Conservation (phyloP, 2,888 invertebrate genomes). For the Cheilosia scutellata region DNA sequence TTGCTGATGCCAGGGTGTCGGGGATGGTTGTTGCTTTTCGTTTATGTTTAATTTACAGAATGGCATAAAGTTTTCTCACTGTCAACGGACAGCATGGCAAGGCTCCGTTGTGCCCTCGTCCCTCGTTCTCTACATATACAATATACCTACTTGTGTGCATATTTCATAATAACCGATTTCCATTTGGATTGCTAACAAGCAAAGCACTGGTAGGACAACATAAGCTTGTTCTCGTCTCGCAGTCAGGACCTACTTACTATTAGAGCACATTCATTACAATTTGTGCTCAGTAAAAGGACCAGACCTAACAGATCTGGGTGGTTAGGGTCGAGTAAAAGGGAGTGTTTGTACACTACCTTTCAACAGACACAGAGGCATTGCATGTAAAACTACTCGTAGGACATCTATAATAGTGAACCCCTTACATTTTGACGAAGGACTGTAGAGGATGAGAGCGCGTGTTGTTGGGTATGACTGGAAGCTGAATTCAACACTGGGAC, state of each 20-base stretch:
- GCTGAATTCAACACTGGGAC: slow-evolving; percentile 34
- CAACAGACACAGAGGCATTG: slow-evolving; percentile 44
- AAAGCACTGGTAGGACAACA: slow-evolving; percentile 44
- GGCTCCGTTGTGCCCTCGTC: not conserved
- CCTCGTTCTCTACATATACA: not conserved
- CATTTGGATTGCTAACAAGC: slow-evolving; percentile 69
- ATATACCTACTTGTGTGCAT: slow-evolving; percentile 24
- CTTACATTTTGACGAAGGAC: slow-evolving; percentile 33
- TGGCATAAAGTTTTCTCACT: slow-evolving; percentile 71
- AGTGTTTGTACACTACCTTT: slow-evolving; percentile 29
- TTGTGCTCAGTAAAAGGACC: slow-evolving; percentile 33
- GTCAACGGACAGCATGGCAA: slow-evolving; percentile 31
- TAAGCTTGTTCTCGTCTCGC: slow-evolving; percentile 25
- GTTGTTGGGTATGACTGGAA: slow-evolving; percentile 1
- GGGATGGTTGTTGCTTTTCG: slow-evolving; percentile 30
- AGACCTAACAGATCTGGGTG: not conserved
- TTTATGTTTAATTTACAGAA: slow-evolving; percentile 67
- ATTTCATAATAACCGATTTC: slow-evolving; percentile 75
- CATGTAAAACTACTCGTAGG: slow-evolving; percentile 62
- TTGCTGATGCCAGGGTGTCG: slow-evolving; percentile 12
- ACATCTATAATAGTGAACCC: slow-evolving; percentile 55
- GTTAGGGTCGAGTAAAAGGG: not conserved
- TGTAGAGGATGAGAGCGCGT: not conserved
- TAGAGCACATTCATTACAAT: slow-evolving; percentile 71
- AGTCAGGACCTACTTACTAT: slow-evolving; percentile 57